Evolutionary conservation across 2,113 vertebrate species (phyloP).

Genomic region (Crotophaga sulcirostris): DNA sequence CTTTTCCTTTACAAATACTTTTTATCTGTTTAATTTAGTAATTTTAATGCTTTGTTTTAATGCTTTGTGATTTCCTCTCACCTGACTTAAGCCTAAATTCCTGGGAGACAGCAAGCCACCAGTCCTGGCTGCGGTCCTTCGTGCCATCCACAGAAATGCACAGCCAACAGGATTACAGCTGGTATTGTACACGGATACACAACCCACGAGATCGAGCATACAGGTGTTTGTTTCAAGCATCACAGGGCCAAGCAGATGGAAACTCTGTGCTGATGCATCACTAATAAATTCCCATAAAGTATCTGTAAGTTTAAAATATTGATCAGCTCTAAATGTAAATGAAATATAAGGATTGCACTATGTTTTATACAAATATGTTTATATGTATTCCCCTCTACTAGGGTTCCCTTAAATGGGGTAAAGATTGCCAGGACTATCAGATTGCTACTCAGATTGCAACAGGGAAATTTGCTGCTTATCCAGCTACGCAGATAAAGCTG

Average conservation of each 20-base stretch:
- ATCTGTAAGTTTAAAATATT: conserved; percentile 67
- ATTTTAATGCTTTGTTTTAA: background rate
- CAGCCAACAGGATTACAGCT: conserved; percentile 72
- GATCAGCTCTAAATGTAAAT: background rate
- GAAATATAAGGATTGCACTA: background rate
- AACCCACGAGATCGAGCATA: conserved; percentile 55
- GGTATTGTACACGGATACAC: conserved; percentile 69
- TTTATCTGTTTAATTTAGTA: background rate
- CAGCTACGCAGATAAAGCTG: conserved; percentile 75
- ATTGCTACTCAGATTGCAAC: conserved; percentile 67
- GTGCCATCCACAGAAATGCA: conserved; percentile 70
- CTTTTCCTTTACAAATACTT: background rate
- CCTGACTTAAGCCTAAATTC: conserved; percentile 70
- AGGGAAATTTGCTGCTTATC: conserved; percentile 70
- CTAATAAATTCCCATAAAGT: conserved; percentile 74
- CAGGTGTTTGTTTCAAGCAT: conserved; percentile 79
- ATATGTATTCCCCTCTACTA: background rate
- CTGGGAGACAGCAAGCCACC: conserved; percentile 69
- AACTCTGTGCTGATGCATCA: conserved; percentile 78
- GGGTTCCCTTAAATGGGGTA: conserved; percentile 76
- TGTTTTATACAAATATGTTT: background rate
- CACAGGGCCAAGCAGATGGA: conserved; percentile 73
- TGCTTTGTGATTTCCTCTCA: background rate
- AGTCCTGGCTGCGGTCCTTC: conserved; percentile 72
- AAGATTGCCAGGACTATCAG: conserved; percentile 74